Base-by-base conservation (phyloP, 2,113 vertebrate species). In the Pavo muticus region DNA sequence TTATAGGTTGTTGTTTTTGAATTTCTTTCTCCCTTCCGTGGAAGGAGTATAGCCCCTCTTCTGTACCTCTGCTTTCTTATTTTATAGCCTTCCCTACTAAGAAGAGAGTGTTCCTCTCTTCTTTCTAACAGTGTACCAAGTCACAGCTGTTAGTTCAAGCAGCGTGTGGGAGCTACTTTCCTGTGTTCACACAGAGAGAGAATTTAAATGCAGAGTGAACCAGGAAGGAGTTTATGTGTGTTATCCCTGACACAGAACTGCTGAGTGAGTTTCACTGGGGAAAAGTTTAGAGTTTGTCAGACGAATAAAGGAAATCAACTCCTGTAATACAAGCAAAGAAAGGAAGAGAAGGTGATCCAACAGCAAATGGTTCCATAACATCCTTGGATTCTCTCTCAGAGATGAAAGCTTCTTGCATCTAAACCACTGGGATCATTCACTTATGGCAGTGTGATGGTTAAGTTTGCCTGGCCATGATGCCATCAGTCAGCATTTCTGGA, bases 171-270 rank as follows among this genome's bases (percentile, higher is more conserved):
- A 95, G 16, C 71, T 76, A 29, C 71, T 79, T 90, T 80, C 56
- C 54, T 91, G 30, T 94, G 90, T 87, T 83, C 71, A 90, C 88
- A 59, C 85, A 91, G 71, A 44, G 30, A 71, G 63, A 93, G 74
- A 93, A 80, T 85, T 96, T 90, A 76, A 91, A 87, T 82, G 78
- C 71, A 85, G 81, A 73, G 54, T 48, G 71, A 94, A 93, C 56
- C 15, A 83, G 68, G 59, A 90, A 85, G 48, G 44, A 11, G 40
- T 87, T 95, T 76, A 69, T 67, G 54, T 82, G 32, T 75, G 32
- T 94, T 83, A 88, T 73, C 59, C 56, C 30, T 94, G 88, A 88
- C 75, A 83, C 75, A 59, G 82, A 94, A 83, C 63, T 88, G 63
- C 65, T 85, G 69, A 90, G 45, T 84, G 54, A 20, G 54, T 87